Base-by-base conservation (phyloP, 2,888 invertebrate genomes). In the Microctonus brassicae region DNA sequence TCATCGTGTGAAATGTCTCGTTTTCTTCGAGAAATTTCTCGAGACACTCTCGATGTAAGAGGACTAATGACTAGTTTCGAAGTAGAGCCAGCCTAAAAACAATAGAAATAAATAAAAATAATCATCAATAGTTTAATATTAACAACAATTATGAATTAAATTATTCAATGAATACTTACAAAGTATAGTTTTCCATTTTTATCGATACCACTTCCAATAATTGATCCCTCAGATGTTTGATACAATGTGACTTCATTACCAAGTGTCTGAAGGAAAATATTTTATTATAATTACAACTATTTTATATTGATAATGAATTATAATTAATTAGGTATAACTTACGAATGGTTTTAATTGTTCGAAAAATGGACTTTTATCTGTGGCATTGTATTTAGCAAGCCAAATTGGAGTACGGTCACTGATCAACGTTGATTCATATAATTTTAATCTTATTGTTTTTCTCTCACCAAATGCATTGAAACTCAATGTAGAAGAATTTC, bases 131-230 rank as follows among this genome's bases (percentile, higher is more conserved):
- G 10, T 36, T 22, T 36, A 61, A n/a, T n/a, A n/a, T n/a, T n/a
- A n/a, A n/a, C n/a, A n/a, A n/a, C n/a, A n/a, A n/a, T n/a, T n/a
- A n/a, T n/a, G n/a, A n/a, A n/a, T n/a, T n/a, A n/a, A n/a, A n/a
- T n/a, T n/a, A n/a, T n/a, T n/a, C n/a, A n/a, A 39, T 22, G 11
- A 22, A 39, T 26, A 62, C 62, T 42, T 24, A 62, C 62, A 26
- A 24, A 62, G 24, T 39, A 62, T 42, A n/a, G 20, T 3, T 13
- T 17, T 1, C 62, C 62, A 62, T 62, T 62, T 39, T 36, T 17
- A 62, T 62, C 26, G 13, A 1, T 26, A n/a, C 26, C 11, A 26
- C 22, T 39, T 17, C 62, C 62, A 62, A 62, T 24, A 24, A 62
- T 47, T 26, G 62, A 24, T 1, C 24, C 42, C 6, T 62, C n/a